These are phyloP conservation scores for Aromia moschata DNA, from an alignment of 2,888 invertebrate genomes.

Conservation along the genomic window DNA sequence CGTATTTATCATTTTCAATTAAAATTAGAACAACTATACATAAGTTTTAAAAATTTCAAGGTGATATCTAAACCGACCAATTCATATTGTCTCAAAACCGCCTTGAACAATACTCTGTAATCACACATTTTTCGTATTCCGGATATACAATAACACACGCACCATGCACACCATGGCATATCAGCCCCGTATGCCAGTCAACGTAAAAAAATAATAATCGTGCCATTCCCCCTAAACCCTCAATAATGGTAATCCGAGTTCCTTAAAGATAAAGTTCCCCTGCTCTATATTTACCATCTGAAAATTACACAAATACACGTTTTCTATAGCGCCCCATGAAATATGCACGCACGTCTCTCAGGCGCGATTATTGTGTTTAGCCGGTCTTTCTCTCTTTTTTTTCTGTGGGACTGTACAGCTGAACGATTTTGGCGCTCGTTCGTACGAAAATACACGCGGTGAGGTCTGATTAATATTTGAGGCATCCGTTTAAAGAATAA, in stretches of 20 bases:
- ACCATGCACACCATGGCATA: background rate
- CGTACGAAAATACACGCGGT: slow-evolving; percentile 2
- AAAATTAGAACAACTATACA: too few relatives aligned
- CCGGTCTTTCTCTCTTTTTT: slow-evolving; percentile 19
- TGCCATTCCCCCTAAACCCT: slow-evolving; percentile 18
- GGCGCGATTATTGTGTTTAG: slow-evolving; percentile 48
- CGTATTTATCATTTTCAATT: too few relatives aligned
- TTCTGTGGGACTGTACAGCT: slow-evolving; percentile 26
- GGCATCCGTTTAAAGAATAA: background rate
- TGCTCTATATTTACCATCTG: slow-evolving; percentile 56
- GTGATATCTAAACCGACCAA: too few relatives aligned
- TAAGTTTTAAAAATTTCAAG: too few relatives aligned
- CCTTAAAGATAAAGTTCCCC: slow-evolving; percentile 53
- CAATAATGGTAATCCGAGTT: slow-evolving; percentile 41
- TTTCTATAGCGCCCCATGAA: slow-evolving; percentile 43
- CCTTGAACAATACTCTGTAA: too few relatives aligned
- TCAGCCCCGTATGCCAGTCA: slow-evolving; percentile 24
- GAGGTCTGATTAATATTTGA: slow-evolving; percentile 20
- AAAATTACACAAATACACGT: slow-evolving; percentile 58
- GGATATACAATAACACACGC: background rate
- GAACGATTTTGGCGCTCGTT: slow-evolving; percentile 24
- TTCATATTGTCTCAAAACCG: too few relatives aligned
- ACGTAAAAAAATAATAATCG: slow-evolving; percentile 40
- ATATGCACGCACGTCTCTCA: slow-evolving; percentile 56
- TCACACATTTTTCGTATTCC: too few relatives aligned